phyloP scores from a whole-genome alignment of 2,888 invertebrate species.

The Calameuta filiformis region DNA sequence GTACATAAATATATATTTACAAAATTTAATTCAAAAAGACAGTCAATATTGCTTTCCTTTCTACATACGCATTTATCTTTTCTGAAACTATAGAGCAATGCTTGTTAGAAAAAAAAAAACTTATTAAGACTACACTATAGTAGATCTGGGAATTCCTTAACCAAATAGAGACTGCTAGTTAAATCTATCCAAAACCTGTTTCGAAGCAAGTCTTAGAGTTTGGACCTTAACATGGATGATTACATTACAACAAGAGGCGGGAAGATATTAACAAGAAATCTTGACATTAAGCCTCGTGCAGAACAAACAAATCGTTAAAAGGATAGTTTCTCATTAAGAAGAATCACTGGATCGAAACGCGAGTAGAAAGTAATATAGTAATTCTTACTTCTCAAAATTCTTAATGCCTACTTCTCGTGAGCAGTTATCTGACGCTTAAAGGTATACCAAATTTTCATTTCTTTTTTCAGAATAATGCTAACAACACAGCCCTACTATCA shows the following conservation, averaged over 20 bases:
- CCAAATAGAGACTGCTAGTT: background rate
- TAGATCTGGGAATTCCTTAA: background rate
- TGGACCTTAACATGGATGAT: background rate
- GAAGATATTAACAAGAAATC: background rate
- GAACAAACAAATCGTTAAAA: background rate
- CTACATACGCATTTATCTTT: background rate
- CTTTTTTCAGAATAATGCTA: background rate
- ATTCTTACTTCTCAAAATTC: background rate
- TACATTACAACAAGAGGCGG: background rate
- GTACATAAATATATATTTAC: background rate
- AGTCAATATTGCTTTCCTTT: background rate
- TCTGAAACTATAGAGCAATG: background rate
- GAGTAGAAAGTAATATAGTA: background rate
- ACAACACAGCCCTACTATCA: background rate
- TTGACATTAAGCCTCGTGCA: background rate
- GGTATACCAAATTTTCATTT: background rate
- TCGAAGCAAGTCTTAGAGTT: background rate
- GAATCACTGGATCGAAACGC: background rate
- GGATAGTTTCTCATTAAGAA: background rate
- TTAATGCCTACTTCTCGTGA: background rate
- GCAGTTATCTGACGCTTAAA: background rate
- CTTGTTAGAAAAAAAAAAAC: background rate
- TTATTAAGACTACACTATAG: background rate
- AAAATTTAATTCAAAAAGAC: background rate
- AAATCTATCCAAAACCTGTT: background rate